These are phyloP conservation scores for Labeo catla DNA, from an alignment of 2,113 vertebrate species.

Conservation along the genomic window DNA sequence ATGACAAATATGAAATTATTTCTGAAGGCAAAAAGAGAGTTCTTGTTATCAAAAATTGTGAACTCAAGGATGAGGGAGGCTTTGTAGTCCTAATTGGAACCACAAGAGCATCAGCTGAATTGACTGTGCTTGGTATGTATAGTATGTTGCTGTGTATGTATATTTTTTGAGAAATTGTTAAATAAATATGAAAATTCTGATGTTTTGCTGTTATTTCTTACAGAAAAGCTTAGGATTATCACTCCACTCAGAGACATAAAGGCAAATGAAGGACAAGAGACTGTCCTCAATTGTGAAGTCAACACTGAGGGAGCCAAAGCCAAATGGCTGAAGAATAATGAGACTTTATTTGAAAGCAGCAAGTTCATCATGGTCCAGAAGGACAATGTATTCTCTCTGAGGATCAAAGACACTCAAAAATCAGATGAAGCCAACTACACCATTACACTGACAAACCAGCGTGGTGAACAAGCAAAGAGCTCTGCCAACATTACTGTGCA, in stretches of 20 bases:
- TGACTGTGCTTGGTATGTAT: conserved; percentile 88
- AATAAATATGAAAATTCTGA: neutral
- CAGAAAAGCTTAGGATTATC: conserved; percentile 94
- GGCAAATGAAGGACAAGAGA: conserved; percentile 87
- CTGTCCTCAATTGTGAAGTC: conserved; percentile 95
- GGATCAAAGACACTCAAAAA: conserved; percentile 87
- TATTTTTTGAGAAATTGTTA: neutral
- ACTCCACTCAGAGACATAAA: conserved; percentile 92
- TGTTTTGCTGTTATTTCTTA: conserved; percentile 49
- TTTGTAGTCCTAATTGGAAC: conserved; percentile 85
- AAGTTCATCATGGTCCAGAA: conserved; percentile 93
- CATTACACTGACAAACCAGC: conserved; percentile 86
- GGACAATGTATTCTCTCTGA: conserved; percentile 90
- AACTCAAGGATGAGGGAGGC: conserved; percentile 84
- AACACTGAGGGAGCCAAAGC: conserved; percentile 96
- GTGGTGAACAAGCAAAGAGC: conserved; percentile 89
- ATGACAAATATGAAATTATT: conserved; percentile 88
- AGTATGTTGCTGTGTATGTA: no score
- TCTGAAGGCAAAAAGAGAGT: conserved; percentile 88
- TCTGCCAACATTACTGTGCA: conserved; percentile 84
- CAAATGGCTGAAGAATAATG: conserved; percentile 94
- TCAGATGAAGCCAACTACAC: conserved; percentile 86
- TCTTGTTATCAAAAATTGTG: conserved; percentile 83
- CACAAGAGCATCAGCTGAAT: conserved; percentile 86
- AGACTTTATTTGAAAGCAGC: conserved; percentile 92